phyloP scores from a whole-genome alignment of 2,113 vertebrate species.

The Sminthopsis crassicaudata region DNA sequence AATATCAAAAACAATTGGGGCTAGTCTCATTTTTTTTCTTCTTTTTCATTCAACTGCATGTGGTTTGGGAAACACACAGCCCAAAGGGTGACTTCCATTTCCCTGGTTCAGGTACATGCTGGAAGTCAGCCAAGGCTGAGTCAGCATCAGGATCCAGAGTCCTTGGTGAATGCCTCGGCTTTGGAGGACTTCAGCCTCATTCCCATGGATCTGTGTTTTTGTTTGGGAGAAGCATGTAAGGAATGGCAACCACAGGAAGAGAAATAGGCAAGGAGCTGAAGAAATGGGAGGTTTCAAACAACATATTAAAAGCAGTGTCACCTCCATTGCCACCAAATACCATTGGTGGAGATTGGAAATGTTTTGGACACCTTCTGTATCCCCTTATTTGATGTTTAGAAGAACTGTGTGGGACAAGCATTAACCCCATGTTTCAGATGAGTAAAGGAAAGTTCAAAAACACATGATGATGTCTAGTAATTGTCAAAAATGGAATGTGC shows the following conservation, averaged over 20 bases:
- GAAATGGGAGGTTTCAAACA: too few species aligned
- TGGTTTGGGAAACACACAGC: conserved; percentile 26
- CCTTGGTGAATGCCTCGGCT: conserved; percentile 46
- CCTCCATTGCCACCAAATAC: not conserved
- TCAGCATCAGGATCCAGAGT: conserved; percentile 57
- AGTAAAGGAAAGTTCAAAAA: not conserved
- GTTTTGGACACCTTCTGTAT: not conserved
- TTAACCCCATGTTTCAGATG: not conserved
- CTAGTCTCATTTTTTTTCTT: conserved; percentile 23
- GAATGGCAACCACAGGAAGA: conserved; percentile 17
- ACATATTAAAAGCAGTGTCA: too few species aligned
- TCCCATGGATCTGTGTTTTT: conserved; percentile 41
- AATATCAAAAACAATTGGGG: conserved; percentile 13
- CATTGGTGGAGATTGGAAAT: not conserved
- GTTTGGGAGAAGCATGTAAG: conserved; percentile 31
- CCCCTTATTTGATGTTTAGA: not conserved
- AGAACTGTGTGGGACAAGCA: not conserved
- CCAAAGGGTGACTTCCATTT: conserved; percentile 38
- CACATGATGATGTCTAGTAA: not conserved
- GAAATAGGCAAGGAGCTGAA: not conserved
- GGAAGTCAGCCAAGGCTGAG: conserved; percentile 52
- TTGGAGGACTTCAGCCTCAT: conserved; percentile 59
- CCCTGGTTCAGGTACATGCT: conserved; percentile 4
- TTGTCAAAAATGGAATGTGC: not conserved
- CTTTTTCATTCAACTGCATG: conserved; percentile 11